Evolutionary conservation across 2,888 invertebrate species (phyloP).

Genomic region (Dryobotodes eremita): DNA sequence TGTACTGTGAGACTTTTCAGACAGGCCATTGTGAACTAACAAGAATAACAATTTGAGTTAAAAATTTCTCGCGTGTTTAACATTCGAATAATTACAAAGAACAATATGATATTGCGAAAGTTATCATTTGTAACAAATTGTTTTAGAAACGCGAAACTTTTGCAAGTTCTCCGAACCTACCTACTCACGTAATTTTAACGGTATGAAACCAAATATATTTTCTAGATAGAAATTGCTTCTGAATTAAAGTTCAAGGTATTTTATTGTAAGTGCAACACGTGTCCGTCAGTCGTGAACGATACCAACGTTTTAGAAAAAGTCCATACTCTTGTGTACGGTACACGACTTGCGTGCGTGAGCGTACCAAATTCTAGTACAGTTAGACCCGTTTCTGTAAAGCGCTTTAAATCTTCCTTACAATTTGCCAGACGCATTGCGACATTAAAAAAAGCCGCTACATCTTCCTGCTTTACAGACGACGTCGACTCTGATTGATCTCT

Average conservation of each 20-base stretch:
- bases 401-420: constrained; percentile 45
- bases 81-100: constrained; percentile 59
- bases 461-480: constrained; percentile 26
- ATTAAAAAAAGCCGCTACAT: constrained; percentile 44
- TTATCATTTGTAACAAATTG: constrained; percentile 57
- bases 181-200: constrained; percentile 21
- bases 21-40: constrained; percentile 50
- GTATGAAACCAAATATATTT: constrained; percentile 12
- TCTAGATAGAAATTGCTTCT: constrained; percentile 7
- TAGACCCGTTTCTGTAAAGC: constrained; percentile 53
- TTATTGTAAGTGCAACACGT: constrained; percentile 14
- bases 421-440: constrained; percentile 26
- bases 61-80: constrained; percentile 60
- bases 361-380: constrained; percentile 62
- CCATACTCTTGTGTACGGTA: constrained; percentile 45
- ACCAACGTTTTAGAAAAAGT: constrained; percentile 39
- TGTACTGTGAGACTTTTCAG: constrained; percentile 38
- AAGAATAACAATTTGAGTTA: constrained; percentile 47
- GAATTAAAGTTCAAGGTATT: not conserved
- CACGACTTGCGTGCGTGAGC: constrained; percentile 37
- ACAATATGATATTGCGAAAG: constrained; percentile 61
- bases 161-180: constrained; percentile 18
- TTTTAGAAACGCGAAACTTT: constrained; percentile 59
- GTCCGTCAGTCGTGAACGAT: constrained; percentile 23
- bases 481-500: constrained; percentile 59